Conservation (phyloP, 1,140 invertebrate species). For the Drosophila lowei region DNA sequence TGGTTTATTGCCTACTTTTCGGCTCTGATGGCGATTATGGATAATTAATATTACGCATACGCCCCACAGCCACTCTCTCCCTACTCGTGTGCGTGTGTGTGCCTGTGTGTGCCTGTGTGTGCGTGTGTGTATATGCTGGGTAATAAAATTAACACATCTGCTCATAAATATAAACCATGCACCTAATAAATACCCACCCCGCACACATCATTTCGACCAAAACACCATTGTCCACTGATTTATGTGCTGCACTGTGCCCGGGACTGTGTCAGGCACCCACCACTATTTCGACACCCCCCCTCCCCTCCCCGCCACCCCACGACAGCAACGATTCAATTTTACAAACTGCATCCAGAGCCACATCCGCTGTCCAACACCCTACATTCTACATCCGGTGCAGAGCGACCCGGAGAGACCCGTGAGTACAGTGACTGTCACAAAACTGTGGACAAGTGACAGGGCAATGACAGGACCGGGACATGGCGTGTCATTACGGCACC, state of each 20-base stretch:
- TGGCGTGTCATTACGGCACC: constrained; percentile 32
- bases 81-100: constrained; percentile 20
- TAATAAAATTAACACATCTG: constrained; percentile 78
- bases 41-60: constrained; percentile 72
- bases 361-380: too few species aligned
- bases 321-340: too few species aligned
- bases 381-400: too few species aligned
- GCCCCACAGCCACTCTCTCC: background rate
- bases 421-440: constrained; percentile 8
- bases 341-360: too few species aligned
- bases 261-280: too few species aligned
- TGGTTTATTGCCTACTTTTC: constrained; percentile 54
- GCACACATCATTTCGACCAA: background rate
- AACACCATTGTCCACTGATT: constrained; percentile 33
- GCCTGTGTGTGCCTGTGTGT: constrained; percentile 22
- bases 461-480: constrained; percentile 4
- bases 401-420: too few species aligned
- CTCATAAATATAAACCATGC: constrained; percentile 61
- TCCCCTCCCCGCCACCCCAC: too few species aligned
- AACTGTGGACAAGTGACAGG: constrained; percentile 16
- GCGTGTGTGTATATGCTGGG: constrained; percentile 24
- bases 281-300: too few species aligned
- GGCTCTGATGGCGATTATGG: constrained; percentile 43
- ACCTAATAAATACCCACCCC: constrained; percentile 30
- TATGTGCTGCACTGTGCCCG: constrained; percentile 12